These are phyloP conservation scores for Scaptomyza parva DNA, from an alignment of 2,888 invertebrate genomes.

Conservation along the genomic window DNA sequence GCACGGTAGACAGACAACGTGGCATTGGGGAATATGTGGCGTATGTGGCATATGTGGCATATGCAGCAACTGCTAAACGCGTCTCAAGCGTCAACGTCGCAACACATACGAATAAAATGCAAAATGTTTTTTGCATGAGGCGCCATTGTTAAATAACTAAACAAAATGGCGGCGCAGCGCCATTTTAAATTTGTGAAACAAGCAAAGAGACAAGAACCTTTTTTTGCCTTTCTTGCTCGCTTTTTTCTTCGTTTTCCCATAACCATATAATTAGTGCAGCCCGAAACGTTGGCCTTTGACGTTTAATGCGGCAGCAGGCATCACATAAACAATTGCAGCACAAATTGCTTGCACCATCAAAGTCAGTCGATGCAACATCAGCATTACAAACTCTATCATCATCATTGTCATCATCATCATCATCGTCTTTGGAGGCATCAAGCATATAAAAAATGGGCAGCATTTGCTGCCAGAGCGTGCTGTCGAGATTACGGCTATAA, in stretches of 20 bases:
- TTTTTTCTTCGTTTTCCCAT: constrained; percentile 4
- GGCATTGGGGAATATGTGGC: constrained; percentile 40
- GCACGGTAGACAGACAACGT: constrained; percentile 47
- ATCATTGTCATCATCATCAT: constrained; percentile 61
- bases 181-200: constrained; percentile 41
- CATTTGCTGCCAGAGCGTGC: constrained; percentile 50
- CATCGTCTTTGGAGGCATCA: constrained; percentile 64
- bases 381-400: constrained; percentile 3
- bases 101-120: not conserved
- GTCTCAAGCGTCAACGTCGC: constrained; percentile 51
- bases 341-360: constrained; percentile 47
- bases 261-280: constrained; percentile 57
- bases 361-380: constrained; percentile 27
- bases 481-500: constrained; percentile 74
- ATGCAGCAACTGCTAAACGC: constrained; percentile 46
- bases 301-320: constrained; percentile 7
- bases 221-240: constrained; percentile 31
- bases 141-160: constrained; percentile 64
- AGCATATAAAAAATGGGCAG: constrained; percentile 43
- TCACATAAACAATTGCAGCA: constrained; percentile 56
- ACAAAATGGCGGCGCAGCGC: constrained; percentile 63
- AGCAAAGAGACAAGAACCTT: too few species aligned
- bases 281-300: constrained; percentile 50
- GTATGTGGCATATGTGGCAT: too few species aligned
- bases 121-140: constrained; percentile 35